Base-by-base conservation (phyloP, 2,888 invertebrate species). In the Eupeodes latifasciatus region DNA sequence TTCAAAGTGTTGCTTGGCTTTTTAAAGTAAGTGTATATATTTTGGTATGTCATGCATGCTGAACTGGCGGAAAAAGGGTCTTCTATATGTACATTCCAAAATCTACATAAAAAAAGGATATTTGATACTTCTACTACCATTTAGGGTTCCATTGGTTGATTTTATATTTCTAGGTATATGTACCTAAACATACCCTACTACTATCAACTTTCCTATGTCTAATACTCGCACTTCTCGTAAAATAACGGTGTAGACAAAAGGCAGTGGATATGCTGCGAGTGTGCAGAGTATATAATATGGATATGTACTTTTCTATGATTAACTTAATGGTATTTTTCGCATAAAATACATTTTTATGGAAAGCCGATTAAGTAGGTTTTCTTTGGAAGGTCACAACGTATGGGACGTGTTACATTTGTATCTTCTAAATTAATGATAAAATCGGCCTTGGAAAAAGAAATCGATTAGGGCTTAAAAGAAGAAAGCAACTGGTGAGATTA, bases 1-100 rank as follows among this genome's bases (percentile, higher is more conserved):
- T 84, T 77, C 81, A 80, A 83, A 83, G 71, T 76, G 75, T 83
- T 87, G 80, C 86, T 83, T 81, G 77, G 55, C 72, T 47, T 59
- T 71, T 51, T 34, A 16, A 62, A 62, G 62, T 16, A 11, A 19
- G 62, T 16, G 1, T 40, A 5, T 40, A 5, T 40, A 40, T 40
- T 40, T 40, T 40, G 40, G 40, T 16, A 49, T 27, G 47, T 14
- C 12, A 71, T 53, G 16, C 4, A 57, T 19, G 44, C 47, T 57
- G 44, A 57, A 12, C 19, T 40, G 44, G 71, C 55, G 27, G 5
- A 57, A 57, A 71, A 71, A 71, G 19, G 71, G 27, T 59, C 57
- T 59, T 14, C 12, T 47, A 47, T 49, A 62, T n/a, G 9, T 19
- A 1, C 14, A 9, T 36, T 4, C 11, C 16, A 44, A 55, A 55